Evolutionary conservation across 2,888 invertebrate species (phyloP).

Genomic region (Graphium colonna): DNA sequence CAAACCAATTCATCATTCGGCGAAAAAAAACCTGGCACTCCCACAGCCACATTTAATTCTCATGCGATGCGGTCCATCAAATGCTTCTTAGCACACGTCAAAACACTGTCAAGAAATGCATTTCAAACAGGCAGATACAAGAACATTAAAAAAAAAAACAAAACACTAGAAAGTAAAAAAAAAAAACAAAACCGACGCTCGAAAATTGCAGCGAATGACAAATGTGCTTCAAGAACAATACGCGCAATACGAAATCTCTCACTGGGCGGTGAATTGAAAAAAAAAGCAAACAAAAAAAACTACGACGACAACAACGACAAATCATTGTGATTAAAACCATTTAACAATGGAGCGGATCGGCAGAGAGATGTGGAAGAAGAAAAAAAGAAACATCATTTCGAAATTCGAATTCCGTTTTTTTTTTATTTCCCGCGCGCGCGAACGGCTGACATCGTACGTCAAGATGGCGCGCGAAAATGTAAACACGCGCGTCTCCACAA

Average conservation of each 20-base stretch:
- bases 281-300: background rate
- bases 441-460: slow-evolving; percentile 7
- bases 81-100: background rate
- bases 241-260: background rate
- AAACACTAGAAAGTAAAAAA: background rate
- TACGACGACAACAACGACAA: slow-evolving; percentile 3
- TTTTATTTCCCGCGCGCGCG: slow-evolving; percentile 7
- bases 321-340: slow-evolving; percentile 11
- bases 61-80: background rate
- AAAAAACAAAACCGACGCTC: background rate
- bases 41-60: background rate
- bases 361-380: background rate
- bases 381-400: slow-evolving; percentile 1
- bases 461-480: slow-evolving; percentile 6
- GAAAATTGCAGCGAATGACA: slow-evolving; percentile 4
- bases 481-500: slow-evolving; percentile 6
- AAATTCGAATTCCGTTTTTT: slow-evolving; percentile 2
- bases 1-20: no score
- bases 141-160: background rate
- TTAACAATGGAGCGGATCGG: slow-evolving; percentile 8
- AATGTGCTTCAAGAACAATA: slow-evolving; percentile 11
- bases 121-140: background rate
- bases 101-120: background rate
- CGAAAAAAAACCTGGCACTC: background rate
- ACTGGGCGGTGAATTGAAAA: background rate